These are phyloP conservation scores for Atherinosoma microstoma DNA, from an alignment of 2,797 vertebrate genomes.

Conservation along the genomic window DNA sequence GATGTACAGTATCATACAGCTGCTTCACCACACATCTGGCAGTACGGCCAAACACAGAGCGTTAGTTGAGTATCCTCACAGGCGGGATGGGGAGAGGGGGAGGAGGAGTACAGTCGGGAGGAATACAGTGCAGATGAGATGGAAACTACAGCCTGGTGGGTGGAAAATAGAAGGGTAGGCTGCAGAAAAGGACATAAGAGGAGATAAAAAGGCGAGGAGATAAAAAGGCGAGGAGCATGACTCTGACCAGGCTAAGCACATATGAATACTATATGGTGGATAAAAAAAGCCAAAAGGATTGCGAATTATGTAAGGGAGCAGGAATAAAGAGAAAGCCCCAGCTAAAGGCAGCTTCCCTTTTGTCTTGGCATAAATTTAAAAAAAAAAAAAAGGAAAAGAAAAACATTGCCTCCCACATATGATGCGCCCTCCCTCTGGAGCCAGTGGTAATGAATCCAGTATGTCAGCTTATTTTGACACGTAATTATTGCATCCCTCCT, in stretches of 20 bases:
- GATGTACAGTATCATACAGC: constrained; percentile 22
- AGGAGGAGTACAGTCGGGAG: constrained; percentile 10
- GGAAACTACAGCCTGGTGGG: constrained; percentile 56
- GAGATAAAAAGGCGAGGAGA: constrained; percentile 38
- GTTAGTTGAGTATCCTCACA: constrained; percentile 20
- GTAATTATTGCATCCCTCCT: constrained; percentile 40
- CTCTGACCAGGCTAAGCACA: constrained; percentile 46
- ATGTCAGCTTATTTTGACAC: constrained; percentile 34
- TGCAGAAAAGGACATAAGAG: constrained; percentile 49
- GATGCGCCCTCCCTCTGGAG: constrained; percentile 38
- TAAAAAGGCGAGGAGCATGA: constrained; percentile 34
- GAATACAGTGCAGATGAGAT: constrained; percentile 27
- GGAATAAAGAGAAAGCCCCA: constrained; percentile 34
- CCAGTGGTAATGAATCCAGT: constrained; percentile 24
- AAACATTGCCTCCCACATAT: neutral
- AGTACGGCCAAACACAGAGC: neutral
- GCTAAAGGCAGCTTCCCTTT: constrained; percentile 8
- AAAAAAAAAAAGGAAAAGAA: constrained; percentile 1
- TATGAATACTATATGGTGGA: constrained; percentile 31
- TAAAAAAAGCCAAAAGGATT: constrained; percentile 32
- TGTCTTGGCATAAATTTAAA: constrained; percentile 9
- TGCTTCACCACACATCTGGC: constrained; percentile 58
- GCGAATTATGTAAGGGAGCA: constrained; percentile 49
- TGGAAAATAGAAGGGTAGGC: constrained; percentile 63
- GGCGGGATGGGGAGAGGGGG: constrained; percentile 12